phyloP scores from a whole-genome alignment of 1,140 invertebrate genomes.

The Ptiloglossa arizonensis region DNA sequence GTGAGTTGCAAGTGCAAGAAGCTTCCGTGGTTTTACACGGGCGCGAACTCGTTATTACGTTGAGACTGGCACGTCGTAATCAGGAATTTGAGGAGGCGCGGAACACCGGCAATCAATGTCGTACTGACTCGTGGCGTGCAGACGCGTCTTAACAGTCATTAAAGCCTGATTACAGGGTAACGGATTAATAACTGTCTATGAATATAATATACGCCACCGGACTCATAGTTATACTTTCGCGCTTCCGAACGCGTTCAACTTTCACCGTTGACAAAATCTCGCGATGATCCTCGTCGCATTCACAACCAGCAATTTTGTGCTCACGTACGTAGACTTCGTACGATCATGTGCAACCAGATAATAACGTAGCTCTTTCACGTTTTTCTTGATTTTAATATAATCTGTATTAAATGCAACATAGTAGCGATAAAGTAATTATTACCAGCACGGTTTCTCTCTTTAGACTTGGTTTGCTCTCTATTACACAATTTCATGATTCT shows the following conservation, averaged over 20 bases:
- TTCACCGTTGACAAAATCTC: background rate
- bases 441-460: no score
- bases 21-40: constrained; percentile 6
- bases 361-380: no score
- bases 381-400: no score
- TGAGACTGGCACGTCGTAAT: constrained; percentile 1
- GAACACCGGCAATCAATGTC: constrained; percentile 9
- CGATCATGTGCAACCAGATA: background rate
- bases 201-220: background rate
- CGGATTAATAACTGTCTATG: constrained; percentile 1
- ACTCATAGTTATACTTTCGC: background rate
- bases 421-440: no score
- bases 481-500: no score
- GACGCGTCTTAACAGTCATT: background rate
- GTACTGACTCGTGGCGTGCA: background rate
- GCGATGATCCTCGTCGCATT: background rate
- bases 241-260: background rate
- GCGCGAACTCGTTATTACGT: constrained; percentile 5
- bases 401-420: no score
- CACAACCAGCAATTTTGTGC: no score
- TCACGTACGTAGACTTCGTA: background rate
- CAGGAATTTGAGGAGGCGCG: constrained; percentile 3
- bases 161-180: background rate
- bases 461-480: no score
- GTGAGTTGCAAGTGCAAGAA: background rate